A percentile compares a stretch with the other conserved stretches of the same genome.
These are phyloP conservation scores for Furnarius figulus DNA, from an alignment of 2,113 vertebrate genomes.

Conservation along the genomic window DNA sequence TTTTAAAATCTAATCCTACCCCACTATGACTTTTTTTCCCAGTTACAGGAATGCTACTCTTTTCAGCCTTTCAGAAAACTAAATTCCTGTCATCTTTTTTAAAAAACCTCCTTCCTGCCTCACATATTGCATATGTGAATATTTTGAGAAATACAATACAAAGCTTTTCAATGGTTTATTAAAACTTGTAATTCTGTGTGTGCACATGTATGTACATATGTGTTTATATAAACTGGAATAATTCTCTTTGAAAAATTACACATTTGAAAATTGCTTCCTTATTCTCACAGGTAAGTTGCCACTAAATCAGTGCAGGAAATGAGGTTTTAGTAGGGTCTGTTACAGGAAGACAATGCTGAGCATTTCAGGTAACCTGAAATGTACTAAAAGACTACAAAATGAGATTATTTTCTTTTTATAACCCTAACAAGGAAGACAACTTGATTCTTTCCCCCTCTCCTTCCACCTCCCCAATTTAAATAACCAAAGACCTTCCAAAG, in stretches of 20 bases:
- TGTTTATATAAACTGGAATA: neutral
- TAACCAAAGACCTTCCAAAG: neutral
- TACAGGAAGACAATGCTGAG: neutral
- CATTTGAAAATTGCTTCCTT: neutral
- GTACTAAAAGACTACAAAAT: neutral
- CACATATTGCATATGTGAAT: neutral
- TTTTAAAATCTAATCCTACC: neutral
- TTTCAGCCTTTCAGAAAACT: neutral
- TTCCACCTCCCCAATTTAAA: neutral
- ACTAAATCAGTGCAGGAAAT: neutral
- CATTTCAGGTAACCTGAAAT: neutral
- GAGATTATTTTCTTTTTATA: neutral
- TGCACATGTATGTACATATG: neutral
- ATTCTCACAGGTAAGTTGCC: neutral
- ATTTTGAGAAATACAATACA: neutral
- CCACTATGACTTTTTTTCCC: neutral
- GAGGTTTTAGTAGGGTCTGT: neutral
- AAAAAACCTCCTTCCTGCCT: neutral
- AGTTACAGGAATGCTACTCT: neutral
- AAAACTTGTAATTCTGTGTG: neutral
- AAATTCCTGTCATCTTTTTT: neutral
- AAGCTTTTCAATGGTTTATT: neutral
- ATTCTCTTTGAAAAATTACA: neutral
- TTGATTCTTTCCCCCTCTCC: neutral
- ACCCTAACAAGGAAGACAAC: neutral